Evolutionary conservation across 1,140 invertebrate genomes (phyloP).

Genomic region (Nasonia longicornis): DNA sequence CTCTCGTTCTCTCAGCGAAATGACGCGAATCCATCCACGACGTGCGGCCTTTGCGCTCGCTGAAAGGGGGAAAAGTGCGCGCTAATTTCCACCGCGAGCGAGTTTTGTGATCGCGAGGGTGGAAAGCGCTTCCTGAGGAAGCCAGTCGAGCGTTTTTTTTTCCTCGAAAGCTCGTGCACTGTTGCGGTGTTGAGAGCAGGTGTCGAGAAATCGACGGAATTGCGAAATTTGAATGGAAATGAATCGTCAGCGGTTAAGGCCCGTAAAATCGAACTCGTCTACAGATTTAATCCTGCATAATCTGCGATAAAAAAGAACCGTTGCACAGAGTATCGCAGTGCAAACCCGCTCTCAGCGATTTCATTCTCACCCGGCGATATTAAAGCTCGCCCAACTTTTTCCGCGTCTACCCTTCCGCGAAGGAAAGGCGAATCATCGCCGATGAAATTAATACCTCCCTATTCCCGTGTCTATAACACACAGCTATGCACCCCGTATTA

Average conservation of each 20-base stretch:
- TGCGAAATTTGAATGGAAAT: too few species aligned
- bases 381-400: background rate
- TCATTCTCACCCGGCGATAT: background rate
- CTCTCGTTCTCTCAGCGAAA: background rate
- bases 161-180: too few species aligned
- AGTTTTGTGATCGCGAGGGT: too few species aligned
- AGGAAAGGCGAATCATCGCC: background rate
- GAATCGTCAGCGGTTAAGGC: too few species aligned
- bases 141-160: too few species aligned
- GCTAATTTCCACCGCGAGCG: background rate
- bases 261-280: too few species aligned
- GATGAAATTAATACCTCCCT: background rate
- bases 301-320: too few species aligned
- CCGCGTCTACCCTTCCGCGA: background rate
- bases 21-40: slow-evolving; percentile 6
- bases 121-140: too few species aligned
- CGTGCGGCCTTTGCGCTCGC: background rate
- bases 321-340: background rate
- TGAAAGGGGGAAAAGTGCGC: background rate
- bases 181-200: too few species aligned
- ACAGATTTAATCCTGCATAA: background rate
- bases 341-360: background rate
- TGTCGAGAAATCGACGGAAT: too few species aligned
- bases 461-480: background rate
- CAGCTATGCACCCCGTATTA: background rate